Percentiles rank a stretch among this genome's conserved stretches.
phyloP scores from a whole-genome alignment of 2,888 invertebrate genomes.

The Sarcophaga caerulescens region DNA sequence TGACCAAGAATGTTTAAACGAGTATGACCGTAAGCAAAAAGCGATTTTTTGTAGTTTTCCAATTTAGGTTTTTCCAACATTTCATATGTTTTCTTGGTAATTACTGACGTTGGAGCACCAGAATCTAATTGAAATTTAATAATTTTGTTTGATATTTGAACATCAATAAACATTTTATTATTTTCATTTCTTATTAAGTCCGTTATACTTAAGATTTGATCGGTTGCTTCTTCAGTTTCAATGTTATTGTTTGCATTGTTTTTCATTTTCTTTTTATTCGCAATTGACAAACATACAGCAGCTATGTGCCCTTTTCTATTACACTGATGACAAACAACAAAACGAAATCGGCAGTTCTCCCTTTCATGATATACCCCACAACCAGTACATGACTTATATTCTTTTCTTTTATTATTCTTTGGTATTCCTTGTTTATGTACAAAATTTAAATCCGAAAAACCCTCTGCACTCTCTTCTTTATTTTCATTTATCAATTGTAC shows the following conservation, averaged over 20 bases:
- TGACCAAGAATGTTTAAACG: constrained; percentile 13
- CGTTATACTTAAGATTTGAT: constrained; percentile 19
- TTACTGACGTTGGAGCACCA: no score
- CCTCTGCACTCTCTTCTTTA: no score
- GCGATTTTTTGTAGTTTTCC: not conserved
- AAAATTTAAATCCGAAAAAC: no score
- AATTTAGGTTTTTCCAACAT: no score
- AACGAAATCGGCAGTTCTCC: no score
- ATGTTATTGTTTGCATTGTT: not conserved
- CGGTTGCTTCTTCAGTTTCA: not conserved
- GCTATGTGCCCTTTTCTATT: not conserved
- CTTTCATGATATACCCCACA: no score
- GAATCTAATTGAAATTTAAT: constrained; percentile 47
- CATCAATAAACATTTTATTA: constrained; percentile 25
- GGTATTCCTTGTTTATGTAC: no score
- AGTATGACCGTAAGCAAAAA: not conserved
- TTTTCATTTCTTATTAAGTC: constrained; percentile 4
- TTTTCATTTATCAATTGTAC: no score
- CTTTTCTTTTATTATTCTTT: no score
- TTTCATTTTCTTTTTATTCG: constrained; percentile 2
- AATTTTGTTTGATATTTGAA: not conserved
- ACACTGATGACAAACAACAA: no score
- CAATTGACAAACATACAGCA: constrained; percentile 12
- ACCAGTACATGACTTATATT: no score
- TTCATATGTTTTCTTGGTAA: no score